phyloP scores from a whole-genome alignment of 2,888 invertebrate species.

The Xestia rhomboidea region DNA sequence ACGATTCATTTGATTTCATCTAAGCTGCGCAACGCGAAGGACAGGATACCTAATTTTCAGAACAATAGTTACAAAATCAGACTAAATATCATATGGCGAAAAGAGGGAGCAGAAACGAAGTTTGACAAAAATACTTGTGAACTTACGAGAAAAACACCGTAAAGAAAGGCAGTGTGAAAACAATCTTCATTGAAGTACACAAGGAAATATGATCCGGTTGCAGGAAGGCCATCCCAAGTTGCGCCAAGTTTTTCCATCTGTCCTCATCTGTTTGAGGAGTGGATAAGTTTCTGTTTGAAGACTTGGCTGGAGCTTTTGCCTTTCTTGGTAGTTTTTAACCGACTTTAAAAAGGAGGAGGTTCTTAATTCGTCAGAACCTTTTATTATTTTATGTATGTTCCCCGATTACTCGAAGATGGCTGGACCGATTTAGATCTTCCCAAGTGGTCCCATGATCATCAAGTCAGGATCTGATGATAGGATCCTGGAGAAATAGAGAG shows the following conservation, averaged over 20 bases:
- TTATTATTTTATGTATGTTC: too few relatives aligned
- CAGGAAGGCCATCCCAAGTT: constrained; percentile 29
- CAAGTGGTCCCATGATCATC: too few relatives aligned
- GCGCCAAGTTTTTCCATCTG: constrained; percentile 53
- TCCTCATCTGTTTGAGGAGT: background rate
- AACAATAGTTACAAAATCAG: background rate
- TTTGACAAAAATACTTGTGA: background rate
- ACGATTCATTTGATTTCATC: background rate
- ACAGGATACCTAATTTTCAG: background rate
- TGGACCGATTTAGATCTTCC: too few relatives aligned
- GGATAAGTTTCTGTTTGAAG: constrained; percentile 28
- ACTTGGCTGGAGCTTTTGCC: background rate
- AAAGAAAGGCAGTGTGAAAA: constrained; percentile 18
- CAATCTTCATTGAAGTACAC: constrained; percentile 35
- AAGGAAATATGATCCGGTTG: constrained; percentile 25
- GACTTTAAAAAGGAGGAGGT: too few relatives aligned
- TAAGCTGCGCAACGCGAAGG: background rate
- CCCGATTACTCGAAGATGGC: too few relatives aligned
- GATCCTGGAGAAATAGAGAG: too few relatives aligned
- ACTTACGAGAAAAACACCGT: background rate
- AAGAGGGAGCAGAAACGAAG: background rate
- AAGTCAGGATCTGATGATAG: too few relatives aligned
- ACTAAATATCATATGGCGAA: background rate
- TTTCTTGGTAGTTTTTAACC: background rate
- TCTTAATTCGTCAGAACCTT: too few relatives aligned